phyloP scores from a whole-genome alignment of 1,140 invertebrate genomes.

The Harlomillsia oculata region DNA sequence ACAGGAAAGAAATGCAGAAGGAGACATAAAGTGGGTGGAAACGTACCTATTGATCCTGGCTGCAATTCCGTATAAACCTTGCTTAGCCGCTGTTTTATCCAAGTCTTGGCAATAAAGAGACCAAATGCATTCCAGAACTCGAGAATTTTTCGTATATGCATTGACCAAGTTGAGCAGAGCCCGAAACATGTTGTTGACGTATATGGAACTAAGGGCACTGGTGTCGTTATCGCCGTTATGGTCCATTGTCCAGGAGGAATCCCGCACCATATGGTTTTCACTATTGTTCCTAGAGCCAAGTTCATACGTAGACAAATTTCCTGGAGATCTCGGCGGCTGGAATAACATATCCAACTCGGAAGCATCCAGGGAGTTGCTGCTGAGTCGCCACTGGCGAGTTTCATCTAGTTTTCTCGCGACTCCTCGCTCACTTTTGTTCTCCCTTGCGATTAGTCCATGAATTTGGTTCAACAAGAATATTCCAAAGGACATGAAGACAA shows the following conservation, averaged over 20 bases:
- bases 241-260: conserved; percentile 20
- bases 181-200: conserved; percentile 47
- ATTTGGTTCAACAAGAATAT: conserved; percentile 52
- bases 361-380: conserved; percentile 7
- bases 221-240: conserved; percentile 37
- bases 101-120: conserved; percentile 52
- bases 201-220: conserved; percentile 35
- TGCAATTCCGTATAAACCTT: conserved; percentile 49
- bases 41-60: conserved; percentile 52
- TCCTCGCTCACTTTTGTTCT: conserved; percentile 41
- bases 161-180: conserved; percentile 49
- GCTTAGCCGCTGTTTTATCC: conserved; percentile 46
- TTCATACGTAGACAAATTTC: conserved; percentile 20
- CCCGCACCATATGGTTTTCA: background rate
- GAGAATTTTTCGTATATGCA: conserved; percentile 43
- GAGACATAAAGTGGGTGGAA: background rate
- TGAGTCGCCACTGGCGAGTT: background rate
- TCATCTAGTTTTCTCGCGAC: background rate
- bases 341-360: conserved; percentile 34
- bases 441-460: conserved; percentile 38
- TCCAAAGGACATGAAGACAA: conserved; percentile 50
- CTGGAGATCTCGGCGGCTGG: conserved; percentile 33
- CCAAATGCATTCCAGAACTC: conserved; percentile 51
- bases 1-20: background rate
- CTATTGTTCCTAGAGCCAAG: conserved; percentile 9